These are phyloP conservation scores for Diorhabda carinulata DNA, from an alignment of 1,140 invertebrate species.

Conservation along the genomic window DNA sequence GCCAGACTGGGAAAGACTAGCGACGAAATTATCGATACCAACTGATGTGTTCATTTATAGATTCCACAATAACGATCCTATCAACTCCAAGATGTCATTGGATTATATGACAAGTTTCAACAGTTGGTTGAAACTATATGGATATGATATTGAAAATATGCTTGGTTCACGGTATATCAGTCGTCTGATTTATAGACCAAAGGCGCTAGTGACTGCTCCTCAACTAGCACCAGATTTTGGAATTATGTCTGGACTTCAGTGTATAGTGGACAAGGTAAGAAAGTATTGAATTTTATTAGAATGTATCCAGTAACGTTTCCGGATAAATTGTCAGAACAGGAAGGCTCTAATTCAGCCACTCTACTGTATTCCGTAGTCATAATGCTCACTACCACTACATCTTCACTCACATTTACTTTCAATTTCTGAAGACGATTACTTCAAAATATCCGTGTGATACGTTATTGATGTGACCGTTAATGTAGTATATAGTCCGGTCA, in stretches of 20 bases:
- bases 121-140: slow-evolving; percentile 83
- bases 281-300: not conserved
- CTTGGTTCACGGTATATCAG: slow-evolving; percentile 76
- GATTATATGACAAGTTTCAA: slow-evolving; percentile 80
- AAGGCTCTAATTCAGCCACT: no score
- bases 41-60: slow-evolving; percentile 88
- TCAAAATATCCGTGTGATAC: no score
- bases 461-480: no score
- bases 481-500: no score
- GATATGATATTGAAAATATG: slow-evolving; percentile 82
- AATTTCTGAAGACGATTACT: no score
- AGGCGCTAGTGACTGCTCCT: slow-evolving; percentile 69
- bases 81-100: slow-evolving; percentile 73
- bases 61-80: slow-evolving; percentile 88
- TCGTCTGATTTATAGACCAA: slow-evolving; percentile 71
- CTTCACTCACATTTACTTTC: no score
- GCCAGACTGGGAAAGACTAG: slow-evolving; percentile 83
- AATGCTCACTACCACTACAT: no score
- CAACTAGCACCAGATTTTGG: slow-evolving; percentile 78
- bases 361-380: no score
- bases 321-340: no score
- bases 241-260: slow-evolving; percentile 82
- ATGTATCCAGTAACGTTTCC: not conserved
- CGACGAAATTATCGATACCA: slow-evolving; percentile 73
- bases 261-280: slow-evolving; percentile 74